Base-by-base conservation (phyloP, 2,797 vertebrate species). In the Aeoliscus strigatus region DNA sequence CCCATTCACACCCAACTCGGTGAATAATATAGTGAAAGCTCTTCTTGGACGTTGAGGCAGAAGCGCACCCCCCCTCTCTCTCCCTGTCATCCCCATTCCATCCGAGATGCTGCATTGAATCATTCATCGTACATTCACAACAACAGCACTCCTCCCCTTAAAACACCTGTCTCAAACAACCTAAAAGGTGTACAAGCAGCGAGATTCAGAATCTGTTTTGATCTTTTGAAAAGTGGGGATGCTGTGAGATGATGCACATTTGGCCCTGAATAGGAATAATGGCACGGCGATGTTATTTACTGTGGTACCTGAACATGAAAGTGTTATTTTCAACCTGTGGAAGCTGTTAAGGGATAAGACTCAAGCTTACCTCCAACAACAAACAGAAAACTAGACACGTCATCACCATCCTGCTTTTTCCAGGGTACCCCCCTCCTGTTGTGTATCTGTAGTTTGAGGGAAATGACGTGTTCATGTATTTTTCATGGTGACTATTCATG, bases 61-160 rank as follows among this genome's bases (percentile, higher is more conserved):
- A 84, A 71, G 80, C 73, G 73, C n/a, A n/a, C n/a, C n/a, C n/a
- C n/a, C n/a, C n/a, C n/a, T 82, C 69, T 81, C 56, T 82, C 66
- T 71, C 51, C 51, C 66, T 43, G 35, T 62, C 65, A n/a, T 58
- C 77, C 70, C 37, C 33, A 48, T 70, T 85, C 74, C 52, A 72
- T 84, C 72, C 80, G 78, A 85, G 79, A 79, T 58, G 75, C 66
- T 27, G 70, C 72, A 67, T 73, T 88, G 80, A 88, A 87, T 88
- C 87, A 88, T 86, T 85, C 80, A 88, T 87, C 57, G 78, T 70
- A 84, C 84, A 86, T 80, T 52, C 69, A 75, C 72, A 83, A 85
- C 81, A 86, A 85, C 82, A 79, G 62, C 33, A 14, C 69, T 75
- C 52, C 70, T 72, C 58, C 77, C 78, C 60, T 74, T 81, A 79